phyloP scores from a whole-genome alignment of 2,113 vertebrate species.

The Lepus timidus region DNA sequence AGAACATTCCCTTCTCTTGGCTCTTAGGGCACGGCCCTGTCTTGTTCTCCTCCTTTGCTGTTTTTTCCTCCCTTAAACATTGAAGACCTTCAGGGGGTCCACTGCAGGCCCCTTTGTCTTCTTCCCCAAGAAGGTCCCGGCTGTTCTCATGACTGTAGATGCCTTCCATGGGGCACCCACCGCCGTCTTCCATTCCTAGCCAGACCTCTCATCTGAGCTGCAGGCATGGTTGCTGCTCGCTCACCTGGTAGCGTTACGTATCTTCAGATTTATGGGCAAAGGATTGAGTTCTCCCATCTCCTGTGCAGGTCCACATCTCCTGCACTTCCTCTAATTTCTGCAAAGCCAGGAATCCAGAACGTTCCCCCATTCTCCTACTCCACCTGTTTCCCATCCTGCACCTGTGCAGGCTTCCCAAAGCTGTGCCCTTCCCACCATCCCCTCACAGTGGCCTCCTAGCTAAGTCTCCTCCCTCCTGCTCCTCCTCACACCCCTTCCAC shows the following conservation, averaged over 20 bases:
- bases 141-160: background rate
- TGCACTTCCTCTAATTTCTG: background rate
- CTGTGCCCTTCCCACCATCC: accelerated
- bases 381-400: background rate
- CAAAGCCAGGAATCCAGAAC: background rate
- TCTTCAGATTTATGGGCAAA: background rate
- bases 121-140: background rate
- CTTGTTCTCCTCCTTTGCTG: background rate
- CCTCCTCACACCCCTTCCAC: background rate
- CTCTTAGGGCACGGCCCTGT: background rate
- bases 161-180: background rate
- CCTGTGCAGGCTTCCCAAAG: background rate
- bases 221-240: background rate
- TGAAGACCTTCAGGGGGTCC: background rate
- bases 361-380: accelerated
- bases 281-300: background rate
- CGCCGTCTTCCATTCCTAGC: background rate
- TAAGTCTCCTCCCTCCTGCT: background rate
- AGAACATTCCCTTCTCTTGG: background rate
- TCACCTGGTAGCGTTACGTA: background rate
- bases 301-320: background rate
- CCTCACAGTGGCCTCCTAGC: background rate
- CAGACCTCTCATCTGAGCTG: background rate
- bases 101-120: background rate
- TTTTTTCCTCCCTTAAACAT: background rate